A percentile compares a stretch with the other conserved stretches of the same genome.
These are phyloP conservation scores for Danaus chrysippus DNA, from an alignment of 2,888 invertebrate genomes.

Conservation along the genomic window DNA sequence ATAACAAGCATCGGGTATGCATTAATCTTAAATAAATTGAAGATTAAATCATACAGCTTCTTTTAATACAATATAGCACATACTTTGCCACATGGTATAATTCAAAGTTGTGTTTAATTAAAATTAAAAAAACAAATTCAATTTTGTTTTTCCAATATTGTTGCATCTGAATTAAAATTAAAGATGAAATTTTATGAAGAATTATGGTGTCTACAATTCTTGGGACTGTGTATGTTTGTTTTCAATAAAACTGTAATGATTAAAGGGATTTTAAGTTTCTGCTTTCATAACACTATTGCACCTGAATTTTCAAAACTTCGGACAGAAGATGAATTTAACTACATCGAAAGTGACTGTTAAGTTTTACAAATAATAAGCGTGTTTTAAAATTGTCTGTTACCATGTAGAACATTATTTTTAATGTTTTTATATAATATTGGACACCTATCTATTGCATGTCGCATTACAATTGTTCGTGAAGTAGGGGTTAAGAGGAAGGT, in stretches of 20 bases:
- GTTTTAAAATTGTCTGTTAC: too few species aligned
- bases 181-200: not conserved
- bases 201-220: not conserved
- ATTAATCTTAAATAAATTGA: too few species aligned
- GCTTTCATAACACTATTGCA: slow-evolving; percentile 24
- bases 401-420: too few species aligned
- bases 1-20: too few species aligned
- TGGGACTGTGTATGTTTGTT: slow-evolving; percentile 17
- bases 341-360: not conserved
- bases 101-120: too few species aligned
- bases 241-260: slow-evolving; percentile 24
- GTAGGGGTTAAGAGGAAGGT: too few species aligned
- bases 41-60: not conserved
- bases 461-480: too few species aligned
- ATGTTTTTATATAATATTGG: too few species aligned
- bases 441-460: too few species aligned
- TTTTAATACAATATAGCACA: not conserved
- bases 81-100: too few species aligned
- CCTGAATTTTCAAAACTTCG: slow-evolving; percentile 20
- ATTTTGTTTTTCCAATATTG: too few species aligned
- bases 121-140: too few species aligned
- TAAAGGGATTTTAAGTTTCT: slow-evolving; percentile 26
- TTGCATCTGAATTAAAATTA: not conserved
- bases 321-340: slow-evolving; percentile 5
- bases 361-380: not conserved